These are phyloP conservation scores for Meandrusa payeni DNA, from an alignment of 2,888 invertebrate genomes.

Conservation along the genomic window DNA sequence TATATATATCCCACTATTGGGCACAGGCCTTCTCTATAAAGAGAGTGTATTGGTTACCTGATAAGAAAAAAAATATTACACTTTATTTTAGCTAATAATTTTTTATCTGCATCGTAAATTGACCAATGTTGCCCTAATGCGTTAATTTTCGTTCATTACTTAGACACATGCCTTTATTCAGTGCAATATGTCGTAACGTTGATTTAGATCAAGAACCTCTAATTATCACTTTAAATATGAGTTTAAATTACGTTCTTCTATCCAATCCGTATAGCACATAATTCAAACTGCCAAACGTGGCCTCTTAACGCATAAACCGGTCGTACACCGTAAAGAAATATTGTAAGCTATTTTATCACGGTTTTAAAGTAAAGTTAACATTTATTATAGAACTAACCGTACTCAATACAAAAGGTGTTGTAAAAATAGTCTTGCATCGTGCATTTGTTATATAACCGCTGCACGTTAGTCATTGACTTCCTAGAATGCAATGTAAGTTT, in stretches of 20 bases:
- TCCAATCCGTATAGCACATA: too few species aligned
- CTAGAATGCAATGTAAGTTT: constrained; percentile 4
- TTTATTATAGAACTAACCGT: constrained; percentile 48
- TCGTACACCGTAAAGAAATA: too few species aligned
- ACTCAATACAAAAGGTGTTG: constrained; percentile 34
- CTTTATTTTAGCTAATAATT: too few species aligned
- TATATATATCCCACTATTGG: too few species aligned
- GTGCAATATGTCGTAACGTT: background rate
- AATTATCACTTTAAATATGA: background rate
- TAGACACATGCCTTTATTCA: background rate
- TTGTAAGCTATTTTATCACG: background rate
- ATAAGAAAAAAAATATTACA: too few species aligned
- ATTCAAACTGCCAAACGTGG: background rate
- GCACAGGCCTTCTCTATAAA: too few species aligned
- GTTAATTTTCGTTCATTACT: too few species aligned
- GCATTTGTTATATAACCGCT: constrained; percentile 10
- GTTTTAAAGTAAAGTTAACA: background rate
- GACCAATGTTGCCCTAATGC: too few species aligned
- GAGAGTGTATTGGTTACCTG: too few species aligned
- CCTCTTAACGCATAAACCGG: too few species aligned
- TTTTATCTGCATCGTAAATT: too few species aligned
- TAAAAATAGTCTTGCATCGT: constrained; percentile 14
- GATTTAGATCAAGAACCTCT: background rate
- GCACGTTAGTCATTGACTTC: constrained; percentile 8
- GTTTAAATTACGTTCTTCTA: background rate